phyloP scores from a whole-genome alignment of 2,113 vertebrate species.

The Taurulus bubalis region DNA sequence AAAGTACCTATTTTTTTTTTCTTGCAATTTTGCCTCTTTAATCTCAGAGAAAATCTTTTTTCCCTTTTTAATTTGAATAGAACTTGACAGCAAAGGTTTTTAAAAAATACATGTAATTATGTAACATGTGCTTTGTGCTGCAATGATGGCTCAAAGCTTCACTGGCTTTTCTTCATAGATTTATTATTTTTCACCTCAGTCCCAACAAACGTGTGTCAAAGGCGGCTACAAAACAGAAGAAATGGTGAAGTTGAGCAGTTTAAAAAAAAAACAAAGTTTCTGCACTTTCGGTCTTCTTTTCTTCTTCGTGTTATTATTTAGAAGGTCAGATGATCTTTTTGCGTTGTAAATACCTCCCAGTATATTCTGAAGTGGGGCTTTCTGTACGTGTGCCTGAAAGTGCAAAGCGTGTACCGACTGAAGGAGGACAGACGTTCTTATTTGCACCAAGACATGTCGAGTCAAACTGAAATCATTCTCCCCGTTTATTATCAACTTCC shows the following conservation, averaged over 20 bases:
- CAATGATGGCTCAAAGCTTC: neutral
- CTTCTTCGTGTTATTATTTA: neutral
- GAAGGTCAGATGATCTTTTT: constrained; percentile 25
- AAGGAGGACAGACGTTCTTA: neutral
- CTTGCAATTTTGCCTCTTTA: too few relatives aligned
- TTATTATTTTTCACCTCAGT: constrained; percentile 26
- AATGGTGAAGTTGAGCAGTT: too few relatives aligned
- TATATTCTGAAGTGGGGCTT: neutral
- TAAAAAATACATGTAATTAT: constrained; percentile 25
- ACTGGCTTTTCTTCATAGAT: constrained; percentile 25
- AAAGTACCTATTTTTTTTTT: too few relatives aligned
- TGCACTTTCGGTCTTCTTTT: too few relatives aligned
- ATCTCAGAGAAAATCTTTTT: too few relatives aligned
- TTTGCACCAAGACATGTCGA: neutral
- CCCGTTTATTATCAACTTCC: neutral
- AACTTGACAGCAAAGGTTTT: neutral
- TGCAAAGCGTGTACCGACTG: constrained; percentile 33
- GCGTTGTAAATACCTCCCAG: constrained; percentile 51
- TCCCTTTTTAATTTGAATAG: neutral
- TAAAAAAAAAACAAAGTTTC: too few relatives aligned
- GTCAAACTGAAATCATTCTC: neutral
- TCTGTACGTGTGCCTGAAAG: constrained; percentile 28
- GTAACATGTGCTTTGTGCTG: constrained; percentile 26
- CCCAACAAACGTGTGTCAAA: constrained; percentile 12
- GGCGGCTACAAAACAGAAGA: neutral